Base-by-base conservation (phyloP, 2,113 vertebrate genomes). In the Oenanthe oenanthe region DNA sequence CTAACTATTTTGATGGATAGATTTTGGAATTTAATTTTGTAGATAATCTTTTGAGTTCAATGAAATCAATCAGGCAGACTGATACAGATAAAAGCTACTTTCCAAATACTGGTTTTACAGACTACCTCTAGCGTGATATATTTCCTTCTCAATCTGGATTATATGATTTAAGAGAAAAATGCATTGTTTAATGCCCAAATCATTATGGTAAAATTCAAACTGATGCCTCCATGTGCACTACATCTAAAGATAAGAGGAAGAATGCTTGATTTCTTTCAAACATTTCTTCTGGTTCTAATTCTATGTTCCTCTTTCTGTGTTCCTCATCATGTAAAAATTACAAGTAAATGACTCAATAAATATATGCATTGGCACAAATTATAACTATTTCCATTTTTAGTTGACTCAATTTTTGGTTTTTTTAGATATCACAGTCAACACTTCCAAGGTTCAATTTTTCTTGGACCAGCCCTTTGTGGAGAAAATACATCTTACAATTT, bases 221-320 rank as follows among this genome's bases (percentile, higher is more conserved):
- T 34, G n/a, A 62, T 62, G 38, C 10, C 57, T 65, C 7, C 9
- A 76, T 45, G 11, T 38, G 31, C 4, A 9, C 10, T 61, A 47
- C 17, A 26, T 26, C 25, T 4, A 43, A 81, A 68, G n/a, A 21
- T 19, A 70, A 47, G 34, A 66, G 29, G 13, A 91, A 62, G 47
- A 63, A 56, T 0, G 0, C 5, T 60, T 67, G 3, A 3, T 67
- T 76, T 28, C 19, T 81, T 85, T 65, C 20, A 68, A 34, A 26
- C 11, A 54, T 56, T 61, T 67, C 6, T 61, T 45, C 32, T 56
- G 11, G 4, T 67, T 63, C 6, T 68, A 60, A 10, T 34, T 63
- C 29, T 81, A 8, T 34, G 16, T 62, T 85, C 10, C 8, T 54
- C 68, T 48, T 84, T 84, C 56, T 66, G 28, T 54, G 53, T 56